Conservation (phyloP, 2,113 vertebrate species). For the Cacatua alba region DNA sequence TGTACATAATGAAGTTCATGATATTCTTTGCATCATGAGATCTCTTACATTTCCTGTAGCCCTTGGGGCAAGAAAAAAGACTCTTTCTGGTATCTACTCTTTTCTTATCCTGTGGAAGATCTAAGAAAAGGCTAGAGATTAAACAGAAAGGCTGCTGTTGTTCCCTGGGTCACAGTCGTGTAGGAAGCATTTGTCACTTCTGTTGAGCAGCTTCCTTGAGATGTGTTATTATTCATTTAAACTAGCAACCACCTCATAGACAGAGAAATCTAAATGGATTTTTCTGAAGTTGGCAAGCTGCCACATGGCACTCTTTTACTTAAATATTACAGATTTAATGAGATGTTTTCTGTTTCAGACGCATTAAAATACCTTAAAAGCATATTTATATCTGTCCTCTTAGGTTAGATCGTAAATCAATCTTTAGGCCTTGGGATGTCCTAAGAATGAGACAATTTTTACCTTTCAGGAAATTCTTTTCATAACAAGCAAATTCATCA, state of each 20-base stretch:
- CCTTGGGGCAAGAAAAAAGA: not conserved
- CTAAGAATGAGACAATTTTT: not conserved
- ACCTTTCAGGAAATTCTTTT: not conserved
- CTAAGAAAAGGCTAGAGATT: not conserved
- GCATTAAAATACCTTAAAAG: not conserved
- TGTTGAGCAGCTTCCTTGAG: not conserved
- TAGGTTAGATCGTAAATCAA: not conserved
- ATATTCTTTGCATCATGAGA: not conserved
- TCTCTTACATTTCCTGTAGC: not conserved
- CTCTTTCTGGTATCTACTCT: not conserved
- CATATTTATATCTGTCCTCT: not conserved
- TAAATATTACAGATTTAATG: not conserved
- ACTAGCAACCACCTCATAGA: not conserved
- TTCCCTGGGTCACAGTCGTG: not conserved
- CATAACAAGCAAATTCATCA: not conserved
- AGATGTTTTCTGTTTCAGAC: not conserved
- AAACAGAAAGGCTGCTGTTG: not conserved
- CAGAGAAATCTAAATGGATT: not conserved
- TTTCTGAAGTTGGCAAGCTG: not conserved
- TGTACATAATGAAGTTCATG: not conserved
- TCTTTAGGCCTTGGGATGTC: not conserved
- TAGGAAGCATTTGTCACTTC: not conserved
- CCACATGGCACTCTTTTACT: not conserved
- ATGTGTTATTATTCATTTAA: not conserved
- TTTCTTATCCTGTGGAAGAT: not conserved